These are phyloP conservation scores for Paraplagusia blochii DNA, from an alignment of 2,113 vertebrate species.

Conservation along the genomic window DNA sequence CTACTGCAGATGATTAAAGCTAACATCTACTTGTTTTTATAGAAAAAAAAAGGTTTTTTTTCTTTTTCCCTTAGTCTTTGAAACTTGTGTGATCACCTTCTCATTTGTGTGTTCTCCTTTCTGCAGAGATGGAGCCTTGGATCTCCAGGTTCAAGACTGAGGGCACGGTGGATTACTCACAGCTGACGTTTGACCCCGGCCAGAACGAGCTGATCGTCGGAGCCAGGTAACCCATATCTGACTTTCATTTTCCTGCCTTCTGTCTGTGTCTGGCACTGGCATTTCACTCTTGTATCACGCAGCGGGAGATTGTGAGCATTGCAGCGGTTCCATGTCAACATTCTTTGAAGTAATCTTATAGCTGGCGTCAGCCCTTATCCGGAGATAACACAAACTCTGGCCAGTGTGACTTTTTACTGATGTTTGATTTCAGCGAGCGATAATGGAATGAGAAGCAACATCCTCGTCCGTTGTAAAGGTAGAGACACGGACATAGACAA, in stretches of 20 bases:
- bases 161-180: conserved; percentile 94
- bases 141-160: conserved; percentile 88
- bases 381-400: background rate
- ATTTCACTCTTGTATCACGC: background rate
- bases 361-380: background rate
- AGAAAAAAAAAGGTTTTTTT: too few species aligned
- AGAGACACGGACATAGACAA: too few species aligned
- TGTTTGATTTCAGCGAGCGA: background rate
- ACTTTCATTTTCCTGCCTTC: background rate
- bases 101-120: conserved; percentile 44
- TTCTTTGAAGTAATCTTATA: background rate
- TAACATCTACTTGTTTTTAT: too few species aligned
- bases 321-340: background rate
- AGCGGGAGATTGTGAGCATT: background rate
- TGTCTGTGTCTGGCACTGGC: background rate
- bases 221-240: conserved; percentile 83
- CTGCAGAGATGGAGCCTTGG: conserved; percentile 94
- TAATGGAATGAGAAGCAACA: background rate
- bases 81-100: too few species aligned
- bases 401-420: too few species aligned
- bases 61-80: too few species aligned
- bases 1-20: too few species aligned
- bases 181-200: conserved; percentile 93
- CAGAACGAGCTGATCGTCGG: conserved; percentile 96
- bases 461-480: too few species aligned